Conservation (phyloP, 2,113 vertebrate genomes). For the Cyprinodon brontotheroides region DNA sequence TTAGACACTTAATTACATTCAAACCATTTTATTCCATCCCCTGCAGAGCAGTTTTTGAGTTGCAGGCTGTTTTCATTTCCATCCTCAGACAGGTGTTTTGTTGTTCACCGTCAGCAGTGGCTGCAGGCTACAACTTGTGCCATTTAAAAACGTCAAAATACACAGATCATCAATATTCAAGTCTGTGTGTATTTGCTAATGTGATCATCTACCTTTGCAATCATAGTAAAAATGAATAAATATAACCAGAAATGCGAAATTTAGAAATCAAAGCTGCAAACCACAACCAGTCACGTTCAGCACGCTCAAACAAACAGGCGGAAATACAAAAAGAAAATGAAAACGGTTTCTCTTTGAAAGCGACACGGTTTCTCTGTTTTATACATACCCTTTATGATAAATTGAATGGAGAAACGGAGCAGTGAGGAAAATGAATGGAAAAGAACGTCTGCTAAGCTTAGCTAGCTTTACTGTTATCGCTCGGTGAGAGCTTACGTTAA, state of each 20-base stretch:
- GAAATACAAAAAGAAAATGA: constrained; percentile 31
- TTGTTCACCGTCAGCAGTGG: neutral
- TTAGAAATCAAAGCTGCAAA: neutral
- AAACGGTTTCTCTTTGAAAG: neutral
- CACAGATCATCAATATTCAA: neutral
- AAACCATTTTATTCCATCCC: neutral
- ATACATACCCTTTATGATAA: neutral
- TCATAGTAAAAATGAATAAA: neutral
- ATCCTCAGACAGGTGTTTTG: neutral
- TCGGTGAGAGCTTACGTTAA: constrained; percentile 20
- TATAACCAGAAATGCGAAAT: neutral
- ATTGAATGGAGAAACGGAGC: neutral
- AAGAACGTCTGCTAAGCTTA: constrained; percentile 27
- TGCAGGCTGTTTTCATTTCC: neutral
- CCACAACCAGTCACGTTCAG: neutral
- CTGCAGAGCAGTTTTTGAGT: neutral
- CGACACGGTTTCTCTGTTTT: neutral
- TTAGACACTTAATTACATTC: neutral
- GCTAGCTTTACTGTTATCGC: constrained; percentile 40
- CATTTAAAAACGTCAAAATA: neutral
- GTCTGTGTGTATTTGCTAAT: neutral
- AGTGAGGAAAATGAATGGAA: constrained; percentile 49
- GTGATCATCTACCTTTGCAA: neutral
- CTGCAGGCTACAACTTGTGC: neutral
- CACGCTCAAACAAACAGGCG: neutral